A percentile compares a stretch with the other conserved stretches of the same genome.
phyloP scores from a whole-genome alignment of 2,797 vertebrate genomes.

The Pipistrellus pipistrellus region DNA sequence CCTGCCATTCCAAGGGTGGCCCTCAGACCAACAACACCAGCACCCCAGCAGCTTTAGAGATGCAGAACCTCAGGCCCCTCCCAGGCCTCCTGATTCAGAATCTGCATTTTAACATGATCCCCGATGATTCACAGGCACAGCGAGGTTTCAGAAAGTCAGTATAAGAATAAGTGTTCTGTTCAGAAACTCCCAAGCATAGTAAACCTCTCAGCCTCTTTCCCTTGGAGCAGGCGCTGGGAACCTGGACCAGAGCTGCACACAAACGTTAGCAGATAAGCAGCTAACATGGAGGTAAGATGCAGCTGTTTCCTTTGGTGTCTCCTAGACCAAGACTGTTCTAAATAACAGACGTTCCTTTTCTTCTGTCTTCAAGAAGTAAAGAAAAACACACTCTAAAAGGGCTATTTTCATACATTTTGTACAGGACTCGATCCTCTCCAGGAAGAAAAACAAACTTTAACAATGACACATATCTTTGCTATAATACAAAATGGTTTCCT shows the following conservation, averaged over 20 bases:
- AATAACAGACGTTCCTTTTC: neutral
- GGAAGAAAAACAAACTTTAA: conserved; percentile 18
- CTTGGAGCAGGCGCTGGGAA: neutral
- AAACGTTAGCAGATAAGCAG: neutral
- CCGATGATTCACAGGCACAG: neutral
- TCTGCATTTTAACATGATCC: conserved; percentile 1
- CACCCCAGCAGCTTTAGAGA: neutral
- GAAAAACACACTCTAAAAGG: conserved; percentile 24
- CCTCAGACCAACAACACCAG: neutral
- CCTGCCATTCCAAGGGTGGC: neutral
- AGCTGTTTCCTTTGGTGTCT: neutral
- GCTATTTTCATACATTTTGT: neutral
- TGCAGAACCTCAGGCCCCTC: neutral
- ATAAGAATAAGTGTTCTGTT: neutral
- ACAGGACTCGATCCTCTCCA: neutral
- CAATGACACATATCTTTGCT: neutral
- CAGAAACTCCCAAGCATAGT: neutral
- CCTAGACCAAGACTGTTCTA: neutral
- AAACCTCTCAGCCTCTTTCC: neutral
- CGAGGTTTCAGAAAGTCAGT: neutral
- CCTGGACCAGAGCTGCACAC: neutral
- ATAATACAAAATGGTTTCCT: neutral
- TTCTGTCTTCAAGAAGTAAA: neutral
- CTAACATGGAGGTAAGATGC: neutral
- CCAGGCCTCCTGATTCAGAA: neutral